Base-by-base conservation (phyloP, 2,797 vertebrate species). In the Tarsius wallacei region DNA sequence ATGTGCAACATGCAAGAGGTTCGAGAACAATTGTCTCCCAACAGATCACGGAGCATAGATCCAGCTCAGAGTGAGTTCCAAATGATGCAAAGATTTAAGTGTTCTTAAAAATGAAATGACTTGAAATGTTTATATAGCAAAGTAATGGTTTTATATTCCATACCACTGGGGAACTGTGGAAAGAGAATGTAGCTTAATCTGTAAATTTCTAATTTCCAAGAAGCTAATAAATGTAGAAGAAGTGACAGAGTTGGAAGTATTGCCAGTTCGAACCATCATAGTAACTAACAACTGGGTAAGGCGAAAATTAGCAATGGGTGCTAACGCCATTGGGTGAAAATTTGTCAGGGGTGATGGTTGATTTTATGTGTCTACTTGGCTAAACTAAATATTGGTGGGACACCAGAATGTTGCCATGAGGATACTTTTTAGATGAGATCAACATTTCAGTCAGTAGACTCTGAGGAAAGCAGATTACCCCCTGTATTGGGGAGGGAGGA, bases 61-160 rank as follows among this genome's bases (percentile, higher is more conserved):
- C 9, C 26, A n/a, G 14, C 26, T 74, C 64, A 36, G 64, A 87
- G 51, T 94, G 55, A 84, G 22, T 84, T 87, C 68, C 59, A 64
- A 57, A 80, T 80, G 57, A 84, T 94, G 49, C 53, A 36, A 76
- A 49, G 42, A 73, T 55, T 94, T 90, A 42, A 89, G 71, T 91
- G 51, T 16, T 42, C 70, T 57, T 4, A 51, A 82, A 81, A 85
- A 88, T 78, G 33, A 61, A 90, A 76, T 31, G 51, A 19, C 59
- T 31, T n/a, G 12, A 21, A 92, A 70, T 42, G 42, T 36, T 6
- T n/a, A 47, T 28, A 33, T 13, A 36, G 36, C 22, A 24, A 59
- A 66, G 24, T 28, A 22, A 51, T 81, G 76, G 81, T 68, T 86
- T 4, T 51, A 64, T 21, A 42, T 33, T 36, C 14, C 51, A 31